These are phyloP conservation scores for Muntiacus reevesi DNA, from an alignment of 2,113 vertebrate species.

Conservation along the genomic window DNA sequence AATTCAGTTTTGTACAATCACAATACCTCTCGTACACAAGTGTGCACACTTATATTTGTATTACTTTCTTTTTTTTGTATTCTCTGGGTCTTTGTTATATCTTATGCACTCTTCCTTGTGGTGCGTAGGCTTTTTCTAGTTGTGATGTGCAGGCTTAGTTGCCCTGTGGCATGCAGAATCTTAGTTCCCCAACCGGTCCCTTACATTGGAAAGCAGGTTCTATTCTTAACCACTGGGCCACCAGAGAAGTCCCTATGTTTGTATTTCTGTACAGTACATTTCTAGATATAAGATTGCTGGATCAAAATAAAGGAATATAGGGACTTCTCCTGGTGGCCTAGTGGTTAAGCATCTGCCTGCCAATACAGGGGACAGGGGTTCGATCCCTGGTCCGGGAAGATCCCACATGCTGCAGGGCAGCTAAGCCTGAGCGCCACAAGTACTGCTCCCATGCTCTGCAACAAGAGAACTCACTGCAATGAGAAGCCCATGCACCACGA, in stretches of 20 bases:
- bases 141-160: not conserved
- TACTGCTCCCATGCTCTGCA: not conserved
- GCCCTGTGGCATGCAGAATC: not conserved
- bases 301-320: not conserved
- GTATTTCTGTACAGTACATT: not conserved
- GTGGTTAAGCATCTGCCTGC: not conserved
- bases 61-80: not conserved
- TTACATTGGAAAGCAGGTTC: not conserved
- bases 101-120: not conserved
- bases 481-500: not conserved
- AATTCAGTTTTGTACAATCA: not conserved
- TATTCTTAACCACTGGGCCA: not conserved
- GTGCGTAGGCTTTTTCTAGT: not conserved
- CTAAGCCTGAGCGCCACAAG: accelerated
- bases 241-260: not conserved
- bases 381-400: not conserved
- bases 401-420: not conserved
- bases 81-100: not conserved
- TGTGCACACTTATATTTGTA: too few species aligned
- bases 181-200: not conserved
- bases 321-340: not conserved
- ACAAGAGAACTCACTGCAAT: not conserved
- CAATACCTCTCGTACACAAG: accelerated
- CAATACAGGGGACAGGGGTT: not conserved
- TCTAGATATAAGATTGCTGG: not conserved